Base-by-base conservation (phyloP, 1,140 invertebrate genomes). In the Whitmania pigra region DNA sequence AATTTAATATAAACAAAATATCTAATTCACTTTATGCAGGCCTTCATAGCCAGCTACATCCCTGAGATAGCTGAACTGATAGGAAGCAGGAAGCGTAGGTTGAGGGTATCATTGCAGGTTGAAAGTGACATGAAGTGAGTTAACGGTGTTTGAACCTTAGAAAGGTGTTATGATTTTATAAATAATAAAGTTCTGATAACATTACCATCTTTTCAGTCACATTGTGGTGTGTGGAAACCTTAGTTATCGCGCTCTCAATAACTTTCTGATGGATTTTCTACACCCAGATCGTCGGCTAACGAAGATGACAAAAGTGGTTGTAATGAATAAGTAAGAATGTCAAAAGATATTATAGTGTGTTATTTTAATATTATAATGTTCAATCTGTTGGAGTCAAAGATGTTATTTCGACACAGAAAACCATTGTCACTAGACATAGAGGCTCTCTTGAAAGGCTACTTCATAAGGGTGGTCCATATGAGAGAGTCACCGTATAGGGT, bases 161-260 rank as follows among this genome's bases (percentile, higher is more conserved):
- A 13, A 7, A 15, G 2, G 15, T 49, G 43, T 49, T 13, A 49
- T n/a, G n/a, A n/a, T n/a, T n/a, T n/a, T n/a, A n/a, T n/a, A n/a
- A n/a, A n/a, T n/a, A n/a, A n/a, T n/a, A n/a, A n/a, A n/a, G n/a
- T n/a, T n/a, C n/a, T n/a, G n/a, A n/a, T n/a, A n/a, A n/a, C n/a
- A n/a, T n/a, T n/a, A n/a, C n/a, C n/a, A n/a, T 49, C 15, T 7
- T 49, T 72, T 17, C 66, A 72, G 72, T 25, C 74, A 75, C 53
- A 67, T 75, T 36, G 71, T 75, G 18, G 74, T 75, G 29, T 75
- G 73, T 40, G 73, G 74, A 9, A 57, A 74, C 49, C 43, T 74
- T 11, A 72, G 40, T 25, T 72, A 49, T 36, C 36, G 43, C 20
- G 57, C 69, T 27, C 53, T 74, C 18, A 69, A 72, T n/a, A 43